A percentile compares a stretch with the other conserved stretches of the same genome.
phyloP scores from a whole-genome alignment of 2,797 vertebrate species.

The Nyctalus aviator region DNA sequence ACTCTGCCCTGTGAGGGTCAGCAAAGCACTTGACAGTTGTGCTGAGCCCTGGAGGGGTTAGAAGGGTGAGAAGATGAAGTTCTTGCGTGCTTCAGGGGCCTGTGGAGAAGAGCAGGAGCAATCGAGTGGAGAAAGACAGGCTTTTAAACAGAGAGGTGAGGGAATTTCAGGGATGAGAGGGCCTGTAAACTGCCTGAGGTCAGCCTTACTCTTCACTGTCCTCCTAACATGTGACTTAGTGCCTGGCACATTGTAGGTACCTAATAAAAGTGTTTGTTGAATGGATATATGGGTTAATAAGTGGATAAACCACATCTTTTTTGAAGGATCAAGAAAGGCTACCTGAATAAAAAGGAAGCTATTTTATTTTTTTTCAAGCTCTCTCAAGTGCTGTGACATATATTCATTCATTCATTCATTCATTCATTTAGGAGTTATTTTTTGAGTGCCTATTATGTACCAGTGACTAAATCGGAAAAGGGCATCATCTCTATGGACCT shows the following conservation, averaged over 20 bases:
- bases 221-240: neutral
- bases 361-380: neutral
- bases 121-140: neutral
- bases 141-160: neutral
- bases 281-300: neutral
- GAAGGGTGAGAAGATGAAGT: neutral
- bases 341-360: neutral
- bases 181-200: neutral
- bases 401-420: neutral
- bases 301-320: neutral
- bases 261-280: neutral
- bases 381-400: neutral
- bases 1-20: neutral
- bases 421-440: neutral
- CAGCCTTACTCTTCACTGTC: neutral
- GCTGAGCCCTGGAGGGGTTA: rapidly evolving
- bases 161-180: neutral
- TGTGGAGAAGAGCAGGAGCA: neutral
- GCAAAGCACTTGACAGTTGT: neutral
- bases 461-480: neutral
- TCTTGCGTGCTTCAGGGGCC: neutral
- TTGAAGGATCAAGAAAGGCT: neutral
- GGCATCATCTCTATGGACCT: neutral
- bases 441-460: neutral
- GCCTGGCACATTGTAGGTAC: neutral